Base-by-base conservation (phyloP, 2,113 vertebrate genomes). In the Cairina moschata region DNA sequence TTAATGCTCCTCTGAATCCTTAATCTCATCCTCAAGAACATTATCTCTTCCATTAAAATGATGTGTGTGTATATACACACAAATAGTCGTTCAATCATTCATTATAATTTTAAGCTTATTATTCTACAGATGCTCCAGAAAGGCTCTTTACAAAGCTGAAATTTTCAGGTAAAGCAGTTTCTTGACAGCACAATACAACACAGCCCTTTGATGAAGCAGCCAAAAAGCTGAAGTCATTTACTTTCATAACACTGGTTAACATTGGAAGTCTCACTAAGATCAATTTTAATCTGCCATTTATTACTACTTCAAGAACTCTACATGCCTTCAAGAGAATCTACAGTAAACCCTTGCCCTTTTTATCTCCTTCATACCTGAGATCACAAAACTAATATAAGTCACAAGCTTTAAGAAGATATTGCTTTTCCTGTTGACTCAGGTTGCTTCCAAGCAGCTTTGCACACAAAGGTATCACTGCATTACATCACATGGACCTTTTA, bases 341-440 rank as follows among this genome's bases (percentile, higher is more conserved):
- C 73, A 91, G 79, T 78, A 95, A 97, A 91, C 76, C 91, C 94
- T 88, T 91, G 88, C 81, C 93, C 96, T 96, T 96, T 97, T 94
- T 88, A 96, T 95, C 86, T 96, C 92, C 94, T 94, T 82, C 95
- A 95, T 81, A 90, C 23, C 89, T 2, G 20, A 94, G 92, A 96
- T 95, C 95, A 97, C 93, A 97, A 73, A 97, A 95, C 93, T 69
- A 93, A 77, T 83, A 77, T 68, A 95, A 95, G 68, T 62, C 88
- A 87, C 83, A 73, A 95, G 94, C 88, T 91, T 90, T 90, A 91
- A 90, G 96, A 91, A 95, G 92, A 96, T 73, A 73, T 36, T 92
- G 93, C 90, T 91, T 90, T 93, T 96, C 88, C 96, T 95, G 90
- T 86, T 48, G 54, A 92, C 75, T 92, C 80, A 71, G 32, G 67